A percentile compares a stretch with the other conserved stretches of the same genome.
These are phyloP conservation scores for Masnerella sp. DNA, from an alignment of 2,888 invertebrate genomes.

Conservation along the genomic window DNA sequence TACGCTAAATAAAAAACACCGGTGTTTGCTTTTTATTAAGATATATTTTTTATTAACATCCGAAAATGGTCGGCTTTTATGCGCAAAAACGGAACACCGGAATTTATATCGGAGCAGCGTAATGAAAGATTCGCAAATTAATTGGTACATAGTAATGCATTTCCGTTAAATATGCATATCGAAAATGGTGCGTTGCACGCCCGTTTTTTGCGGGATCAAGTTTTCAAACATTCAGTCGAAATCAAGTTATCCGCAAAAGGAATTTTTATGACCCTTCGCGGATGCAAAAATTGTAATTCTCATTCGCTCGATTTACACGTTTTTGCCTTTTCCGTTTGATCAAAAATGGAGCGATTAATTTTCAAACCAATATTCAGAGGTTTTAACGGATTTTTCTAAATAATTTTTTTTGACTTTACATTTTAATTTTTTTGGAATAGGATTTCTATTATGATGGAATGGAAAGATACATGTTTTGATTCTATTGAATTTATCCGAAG, in stretches of 20 bases:
- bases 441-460: no score
- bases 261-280: constrained; percentile 24
- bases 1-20: constrained; percentile 20
- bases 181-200: constrained; percentile 14
- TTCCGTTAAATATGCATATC: constrained; percentile 29
- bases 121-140: constrained; percentile 27
- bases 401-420: no score
- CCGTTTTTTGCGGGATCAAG: neutral
- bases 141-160: constrained; percentile 10
- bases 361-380: no score
- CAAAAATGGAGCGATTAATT: no score
- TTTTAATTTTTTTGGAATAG: no score
- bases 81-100: constrained; percentile 5
- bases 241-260: constrained; percentile 25
- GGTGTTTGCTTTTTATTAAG: constrained; percentile 22
- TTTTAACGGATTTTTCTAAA: no score
- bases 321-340: no score
- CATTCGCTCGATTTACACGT: constrained; percentile 9
- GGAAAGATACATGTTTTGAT: no score
- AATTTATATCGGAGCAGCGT: constrained; percentile 12
- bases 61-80: constrained; percentile 16
- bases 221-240: constrained; percentile 27
- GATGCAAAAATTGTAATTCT: constrained; percentile 5
- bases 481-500: no score
- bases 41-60: constrained; percentile 33